Percentiles rank a stretch among this genome's conserved stretches.
Evolutionary conservation across 2,888 invertebrate genomes (phyloP).

Genomic region (Acleris holmiana): DNA sequence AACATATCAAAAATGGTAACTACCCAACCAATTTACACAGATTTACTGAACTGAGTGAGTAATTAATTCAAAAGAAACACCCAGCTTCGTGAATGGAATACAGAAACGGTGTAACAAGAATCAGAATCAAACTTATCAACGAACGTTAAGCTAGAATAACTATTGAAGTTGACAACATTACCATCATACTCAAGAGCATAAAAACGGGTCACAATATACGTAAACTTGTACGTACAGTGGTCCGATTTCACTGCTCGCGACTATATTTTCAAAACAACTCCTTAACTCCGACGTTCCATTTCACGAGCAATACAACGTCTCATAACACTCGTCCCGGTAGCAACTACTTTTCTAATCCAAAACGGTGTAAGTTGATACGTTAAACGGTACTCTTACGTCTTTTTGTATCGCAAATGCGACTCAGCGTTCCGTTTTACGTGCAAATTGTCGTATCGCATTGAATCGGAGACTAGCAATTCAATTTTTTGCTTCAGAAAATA

Average conservation of each 20-base stretch:
- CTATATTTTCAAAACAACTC: conserved; percentile 1
- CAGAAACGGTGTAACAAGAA: not conserved
- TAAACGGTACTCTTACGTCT: not conserved
- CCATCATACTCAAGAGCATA: not conserved
- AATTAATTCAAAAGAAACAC: too few relatives aligned
- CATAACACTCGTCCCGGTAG: not conserved
- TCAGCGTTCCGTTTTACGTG: not conserved
- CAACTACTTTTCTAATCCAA: not conserved
- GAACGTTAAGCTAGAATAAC: not conserved
- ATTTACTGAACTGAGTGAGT: too few relatives aligned
- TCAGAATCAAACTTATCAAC: not conserved
- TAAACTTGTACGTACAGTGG: too few relatives aligned
- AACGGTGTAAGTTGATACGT: not conserved
- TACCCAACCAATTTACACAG: too few relatives aligned
- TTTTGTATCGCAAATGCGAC: not conserved
- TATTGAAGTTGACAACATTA: not conserved
- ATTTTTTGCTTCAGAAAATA: conserved; percentile 10
- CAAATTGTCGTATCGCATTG: conserved; percentile 2
- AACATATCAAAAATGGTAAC: too few relatives aligned
- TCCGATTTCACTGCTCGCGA: too few relatives aligned
- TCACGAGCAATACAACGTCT: not conserved
- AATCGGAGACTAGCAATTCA: not conserved
- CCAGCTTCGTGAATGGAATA: too few relatives aligned
- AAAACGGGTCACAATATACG: too few relatives aligned
- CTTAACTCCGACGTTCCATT: conserved; percentile 1